Base-by-base conservation (phyloP, 2,113 vertebrate genomes). In the Peromyscus polionotus region DNA sequence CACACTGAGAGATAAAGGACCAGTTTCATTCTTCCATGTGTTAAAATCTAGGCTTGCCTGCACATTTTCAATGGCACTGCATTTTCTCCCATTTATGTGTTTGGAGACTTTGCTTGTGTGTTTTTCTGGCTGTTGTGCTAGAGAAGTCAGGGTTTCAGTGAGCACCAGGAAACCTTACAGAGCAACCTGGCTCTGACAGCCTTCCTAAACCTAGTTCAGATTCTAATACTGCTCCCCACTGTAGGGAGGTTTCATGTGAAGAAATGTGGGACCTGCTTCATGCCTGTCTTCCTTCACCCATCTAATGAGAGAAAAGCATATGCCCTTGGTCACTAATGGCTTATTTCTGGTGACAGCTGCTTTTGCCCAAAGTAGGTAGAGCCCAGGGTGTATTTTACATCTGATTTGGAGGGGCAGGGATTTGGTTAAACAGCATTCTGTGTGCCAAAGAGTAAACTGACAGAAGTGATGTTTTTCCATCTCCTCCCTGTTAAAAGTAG, bases 401-500 rank as follows among this genome's bases (percentile, higher is more conserved):
- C 67, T 96, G 26, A 85, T 68, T 83, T 51, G 81, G 57, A 48
- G 33, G 93, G 22, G 54, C 19, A 22, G 88, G 73, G 31, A 31
- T 24, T 92, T n/a, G 31, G 22, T 54, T 61, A 90, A 88, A 31
- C 51, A 59, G 80, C 22, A 12, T 67, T 95, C 42, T 24, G 8
- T 3, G 24, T 48, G 76, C 45, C 45, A 94, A 45, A 4, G 54
- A 95, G 4, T 33, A 48, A 95, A 85, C 90, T 26, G 22, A 31
- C 3, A 72, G 45, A 86, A 54, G 10, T 1, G 31, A 96, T 93
- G 39, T 4, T 87, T 96, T 97, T 73, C 68, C 24, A 51, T 88
- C 24, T 97, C 48, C n/a, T n/a, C 59, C 22, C 59, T 95, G 88
- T 85, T 94, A 93, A 94, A 97, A 95, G 92, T 88, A 88, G 81